Percentiles rank a stretch among this genome's conserved stretches.
Evolutionary conservation across 92 coral and sea anemone genomes (phyloP).

Genomic region (Porites evermanni): DNA sequence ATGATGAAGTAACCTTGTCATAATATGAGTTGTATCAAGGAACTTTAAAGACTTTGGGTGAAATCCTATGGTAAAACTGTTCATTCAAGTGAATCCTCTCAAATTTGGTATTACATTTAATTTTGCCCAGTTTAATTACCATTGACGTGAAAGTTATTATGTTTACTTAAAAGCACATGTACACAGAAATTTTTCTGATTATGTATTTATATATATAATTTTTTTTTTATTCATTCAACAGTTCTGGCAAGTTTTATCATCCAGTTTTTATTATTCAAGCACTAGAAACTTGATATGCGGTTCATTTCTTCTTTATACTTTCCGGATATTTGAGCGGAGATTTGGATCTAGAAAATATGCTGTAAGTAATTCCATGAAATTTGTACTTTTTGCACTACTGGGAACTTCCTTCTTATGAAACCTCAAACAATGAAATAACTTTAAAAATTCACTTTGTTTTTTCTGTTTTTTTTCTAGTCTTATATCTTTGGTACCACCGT

Average conservation of each 20-base stretch:
- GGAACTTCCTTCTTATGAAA: no score
- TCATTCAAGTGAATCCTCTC: no score
- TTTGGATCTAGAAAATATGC: slow-evolving; percentile 94
- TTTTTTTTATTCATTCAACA: slow-evolving; percentile 41
- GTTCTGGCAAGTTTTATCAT: slow-evolving; percentile 74
- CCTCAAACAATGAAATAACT: neutral
- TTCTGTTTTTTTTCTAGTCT: slow-evolving; percentile 64
- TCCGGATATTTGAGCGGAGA: slow-evolving; percentile 90
- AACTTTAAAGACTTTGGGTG: no score
- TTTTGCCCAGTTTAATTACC: no score
- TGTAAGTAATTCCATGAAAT: slow-evolving; percentile 57
- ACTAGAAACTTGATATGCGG: slow-evolving; percentile 91
- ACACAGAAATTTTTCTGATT: neutral
- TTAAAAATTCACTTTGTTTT: neutral
- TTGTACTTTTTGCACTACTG: neutral
- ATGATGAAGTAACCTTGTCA: no score
- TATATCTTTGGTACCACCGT: slow-evolving; percentile 81
- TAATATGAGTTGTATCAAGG: no score
- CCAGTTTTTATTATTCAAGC: slow-evolving; percentile 81
- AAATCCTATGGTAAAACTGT: no score
- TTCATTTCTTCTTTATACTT: slow-evolving; percentile 84
- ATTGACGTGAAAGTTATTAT: no score
- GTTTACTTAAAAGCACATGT: neutral
- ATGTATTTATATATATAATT: no score
- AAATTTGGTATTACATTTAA: no score